Base-by-base conservation (phyloP, 2,113 vertebrate genomes). In the cattle (Bos taurus) region DNA sequence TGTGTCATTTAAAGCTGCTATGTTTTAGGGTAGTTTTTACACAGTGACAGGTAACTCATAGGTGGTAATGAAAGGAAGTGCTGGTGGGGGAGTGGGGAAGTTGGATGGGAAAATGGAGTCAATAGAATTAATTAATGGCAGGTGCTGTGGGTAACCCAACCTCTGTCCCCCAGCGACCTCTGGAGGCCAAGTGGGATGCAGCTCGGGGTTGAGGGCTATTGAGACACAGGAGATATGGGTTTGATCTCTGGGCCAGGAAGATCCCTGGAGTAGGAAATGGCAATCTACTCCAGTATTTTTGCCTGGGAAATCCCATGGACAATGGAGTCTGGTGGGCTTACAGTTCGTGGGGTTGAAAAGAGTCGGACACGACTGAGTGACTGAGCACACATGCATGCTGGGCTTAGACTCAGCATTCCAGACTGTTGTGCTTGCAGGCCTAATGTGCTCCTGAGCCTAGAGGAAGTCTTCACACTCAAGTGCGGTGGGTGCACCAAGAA, bases 111-210 rank as follows among this genome's bases (percentile, higher is more conserved):
- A 25, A 54, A 50, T 16, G 14, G 33, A 62, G n/a, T 11, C 14
- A 82, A 33, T 36, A 43, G 43, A 89, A 17, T 54, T 21, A 4
- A 23, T 21, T 10, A 80, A 62, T 21, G 36, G 17, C 46, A 62
- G 15, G 33, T 86, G 50, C 11, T 52, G 4, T 56, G 74, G n/a
- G 28, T 28, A 83, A 46, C 5, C 9, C 13, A 78, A 13, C 15
- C 3, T 36, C 43, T 36, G 2, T 43, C 1, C 4, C 16, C 4
- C 9, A 21, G 25, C 1, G 3, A 25, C 14, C 14, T 87, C 62
- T 60, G 83, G 77, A 13, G 8, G 8, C 4, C 4, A 25, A 26
- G 14, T 28, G 3, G 46, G 33, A 14, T 28, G 15, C 3, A 80
- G 21, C 16, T 95, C 17, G 40, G 46, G 40, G 11, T 16, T 50